Evolutionary conservation across 92 coral and sea anemone species (phyloP), one percentile per base, ranked within the genome.

Genomic region (Montipora capitata): DNA sequence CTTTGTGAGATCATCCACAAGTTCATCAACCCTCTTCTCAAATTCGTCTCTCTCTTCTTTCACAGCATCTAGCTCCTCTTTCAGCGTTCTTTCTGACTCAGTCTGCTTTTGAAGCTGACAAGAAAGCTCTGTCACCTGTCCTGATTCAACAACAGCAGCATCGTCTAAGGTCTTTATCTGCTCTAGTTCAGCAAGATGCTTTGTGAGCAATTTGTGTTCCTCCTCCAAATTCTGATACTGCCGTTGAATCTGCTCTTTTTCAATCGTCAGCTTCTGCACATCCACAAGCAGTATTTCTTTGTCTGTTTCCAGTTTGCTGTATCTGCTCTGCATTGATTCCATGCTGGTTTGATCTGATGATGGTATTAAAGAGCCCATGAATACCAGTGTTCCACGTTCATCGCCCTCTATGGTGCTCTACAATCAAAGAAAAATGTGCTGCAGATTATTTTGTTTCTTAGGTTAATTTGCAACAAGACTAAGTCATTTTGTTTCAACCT

Each of bases 271-370:
- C 70, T 86, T 82, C 17, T 89, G 93, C 54, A 89, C 40, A 77
- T 89, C 89, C 75, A 89, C 91, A 45, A 45, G 78, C 82, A 93
- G 67, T 35, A 92, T 83, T 62, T 84, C 95, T 67, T 84, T 88
- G 40, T 92, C 93, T 9, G 88, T 89, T 68, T 84, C 88, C 4
- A 79, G 54, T 58, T 85, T 76, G 7, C 45, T 67, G 72, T 38
- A 87, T 52, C 58, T 72, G 12, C 83, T 88, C 11, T 72, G 48
- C 58, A 76, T 14, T 0, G 38, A 45, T 38, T 83, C 87, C 12
- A 74, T 12, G 15, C 79, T 72, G 10, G 45, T 10, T 56, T 59
- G 87, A 35, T 76, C 68, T 35, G 81, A 72, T 72, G n/a, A 49
- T 65, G 39, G 40, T 13, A 72, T 12, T 43, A 83, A 10, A 13